Conservation (phyloP, 1,140 invertebrate species). For the Argopecten irradians region DNA sequence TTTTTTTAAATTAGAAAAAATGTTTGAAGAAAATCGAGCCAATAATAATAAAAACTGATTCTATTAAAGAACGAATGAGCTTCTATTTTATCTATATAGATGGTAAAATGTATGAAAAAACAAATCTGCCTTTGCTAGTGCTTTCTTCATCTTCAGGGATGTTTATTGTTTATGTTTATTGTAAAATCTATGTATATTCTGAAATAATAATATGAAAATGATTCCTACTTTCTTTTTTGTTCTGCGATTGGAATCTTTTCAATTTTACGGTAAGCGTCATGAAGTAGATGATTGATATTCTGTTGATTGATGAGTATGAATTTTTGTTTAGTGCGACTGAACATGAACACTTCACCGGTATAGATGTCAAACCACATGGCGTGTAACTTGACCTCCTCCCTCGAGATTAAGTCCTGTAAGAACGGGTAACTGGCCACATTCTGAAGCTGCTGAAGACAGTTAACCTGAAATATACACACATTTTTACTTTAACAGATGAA, state of each 20-base stretch:
- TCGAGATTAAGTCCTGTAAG: background rate
- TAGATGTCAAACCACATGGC: constrained; percentile 13
- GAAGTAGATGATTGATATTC: background rate
- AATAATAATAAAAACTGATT: too few relatives aligned
- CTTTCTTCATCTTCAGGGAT: too few relatives aligned
- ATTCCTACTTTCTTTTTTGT: background rate
- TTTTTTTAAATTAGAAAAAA: too few relatives aligned
- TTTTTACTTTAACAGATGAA: too few relatives aligned
- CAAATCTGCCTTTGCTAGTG: too few relatives aligned
- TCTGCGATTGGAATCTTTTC: background rate
- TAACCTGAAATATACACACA: background rate
- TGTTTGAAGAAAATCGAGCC: too few relatives aligned
- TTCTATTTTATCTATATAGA: too few relatives aligned
- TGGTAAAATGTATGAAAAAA: too few relatives aligned
- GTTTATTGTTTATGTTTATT: too few relatives aligned
- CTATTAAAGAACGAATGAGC: too few relatives aligned
- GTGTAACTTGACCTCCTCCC: background rate
- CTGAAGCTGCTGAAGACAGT: background rate
- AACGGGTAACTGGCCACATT: background rate
- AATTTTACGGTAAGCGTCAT: constrained; percentile 12
- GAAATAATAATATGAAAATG: background rate
- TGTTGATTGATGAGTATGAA: background rate
- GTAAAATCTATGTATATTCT: too few relatives aligned
- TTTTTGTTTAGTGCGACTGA: background rate
- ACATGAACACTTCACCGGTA: background rate